A percentile compares a stretch with the other conserved stretches of the same genome.
Evolutionary conservation across 2,888 invertebrate species (phyloP).

Genomic region (Romanomermis culicivorax): DNA sequence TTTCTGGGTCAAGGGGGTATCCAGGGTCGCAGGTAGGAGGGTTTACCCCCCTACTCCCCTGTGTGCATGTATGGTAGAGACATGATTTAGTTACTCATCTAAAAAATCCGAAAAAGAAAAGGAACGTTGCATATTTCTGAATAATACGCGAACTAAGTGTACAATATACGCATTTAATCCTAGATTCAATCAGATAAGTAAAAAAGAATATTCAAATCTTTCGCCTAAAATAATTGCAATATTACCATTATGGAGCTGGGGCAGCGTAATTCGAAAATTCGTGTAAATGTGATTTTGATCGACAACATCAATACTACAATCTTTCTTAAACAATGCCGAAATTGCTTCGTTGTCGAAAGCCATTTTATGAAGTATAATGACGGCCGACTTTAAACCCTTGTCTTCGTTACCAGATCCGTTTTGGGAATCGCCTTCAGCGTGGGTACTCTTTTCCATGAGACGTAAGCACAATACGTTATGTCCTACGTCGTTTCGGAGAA

Average conservation of each 20-base stretch:
- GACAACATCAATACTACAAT: not conserved
- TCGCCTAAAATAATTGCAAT: not conserved
- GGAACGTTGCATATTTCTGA: too few relatives aligned
- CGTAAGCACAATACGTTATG: not conserved
- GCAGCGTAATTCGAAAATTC: not conserved
- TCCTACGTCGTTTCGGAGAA: slow-evolving; percentile 4
- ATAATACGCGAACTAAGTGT: too few relatives aligned
- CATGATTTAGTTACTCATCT: too few relatives aligned
- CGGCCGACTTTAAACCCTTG: not conserved
- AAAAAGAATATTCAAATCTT: not conserved
- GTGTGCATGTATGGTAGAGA: too few relatives aligned
- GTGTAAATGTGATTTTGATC: not conserved
- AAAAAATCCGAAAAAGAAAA: too few relatives aligned
- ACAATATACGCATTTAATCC: too few relatives aligned
- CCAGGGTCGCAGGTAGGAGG: too few relatives aligned
- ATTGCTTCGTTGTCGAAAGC: not conserved
- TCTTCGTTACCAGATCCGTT: too few relatives aligned
- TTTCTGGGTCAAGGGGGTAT: too few relatives aligned
- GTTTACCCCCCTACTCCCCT: too few relatives aligned
- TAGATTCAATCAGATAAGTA: too few relatives aligned
- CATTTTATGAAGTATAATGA: not conserved
- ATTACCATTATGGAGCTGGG: not conserved
- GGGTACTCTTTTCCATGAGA: not conserved
- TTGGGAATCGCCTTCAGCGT: not conserved
- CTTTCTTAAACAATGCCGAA: not conserved